Conservation (phyloP, 2,888 invertebrate genomes). For the Philonicus albiceps region DNA sequence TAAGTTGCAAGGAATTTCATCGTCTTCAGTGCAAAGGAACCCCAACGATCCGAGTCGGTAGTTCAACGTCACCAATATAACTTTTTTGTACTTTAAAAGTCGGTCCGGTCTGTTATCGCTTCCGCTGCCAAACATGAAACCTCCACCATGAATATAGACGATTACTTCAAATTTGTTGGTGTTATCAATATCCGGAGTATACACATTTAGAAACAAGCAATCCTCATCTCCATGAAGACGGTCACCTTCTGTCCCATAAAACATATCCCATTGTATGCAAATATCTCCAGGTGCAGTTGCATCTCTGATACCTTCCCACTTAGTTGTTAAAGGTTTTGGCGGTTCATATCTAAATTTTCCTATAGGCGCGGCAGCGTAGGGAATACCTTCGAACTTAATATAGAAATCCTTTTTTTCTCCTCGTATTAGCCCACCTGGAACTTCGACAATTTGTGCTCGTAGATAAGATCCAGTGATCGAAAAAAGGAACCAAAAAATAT, state of each 20-base stretch:
- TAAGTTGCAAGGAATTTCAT: conserved; percentile 73
- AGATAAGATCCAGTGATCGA: background rate
- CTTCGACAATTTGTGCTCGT: conserved; percentile 48
- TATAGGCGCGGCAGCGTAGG: conserved; percentile 72
- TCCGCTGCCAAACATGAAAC: conserved; percentile 73
- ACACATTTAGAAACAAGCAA: conserved; percentile 72
- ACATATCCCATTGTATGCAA: conserved; percentile 72
- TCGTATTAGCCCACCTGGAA: conserved; percentile 54
- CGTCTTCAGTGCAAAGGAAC: conserved; percentile 78
- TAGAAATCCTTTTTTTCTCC: conserved; percentile 58
- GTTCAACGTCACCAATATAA: conserved; percentile 74
- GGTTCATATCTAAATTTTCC: conserved; percentile 69
- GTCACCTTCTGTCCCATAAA: conserved; percentile 51
- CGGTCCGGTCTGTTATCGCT: conserved; percentile 66
- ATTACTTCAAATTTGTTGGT: conserved; percentile 68
- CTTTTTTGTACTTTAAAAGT: conserved; percentile 68
- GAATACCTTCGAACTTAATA: conserved; percentile 72
- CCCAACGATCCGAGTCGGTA: conserved; percentile 78
- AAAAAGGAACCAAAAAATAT: background rate
- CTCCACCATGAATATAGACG: conserved; percentile 74
- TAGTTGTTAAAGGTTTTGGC: conserved; percentile 52
- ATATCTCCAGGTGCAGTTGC: conserved; percentile 68
- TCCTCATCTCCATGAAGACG: conserved; percentile 70
- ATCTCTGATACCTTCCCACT: conserved; percentile 54
- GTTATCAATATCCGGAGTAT: conserved; percentile 64